Percentiles rank a stretch among this genome's conserved stretches.
Conservation (phyloP, 2,113 vertebrate species). For the Microtus richardsoni region DNA sequence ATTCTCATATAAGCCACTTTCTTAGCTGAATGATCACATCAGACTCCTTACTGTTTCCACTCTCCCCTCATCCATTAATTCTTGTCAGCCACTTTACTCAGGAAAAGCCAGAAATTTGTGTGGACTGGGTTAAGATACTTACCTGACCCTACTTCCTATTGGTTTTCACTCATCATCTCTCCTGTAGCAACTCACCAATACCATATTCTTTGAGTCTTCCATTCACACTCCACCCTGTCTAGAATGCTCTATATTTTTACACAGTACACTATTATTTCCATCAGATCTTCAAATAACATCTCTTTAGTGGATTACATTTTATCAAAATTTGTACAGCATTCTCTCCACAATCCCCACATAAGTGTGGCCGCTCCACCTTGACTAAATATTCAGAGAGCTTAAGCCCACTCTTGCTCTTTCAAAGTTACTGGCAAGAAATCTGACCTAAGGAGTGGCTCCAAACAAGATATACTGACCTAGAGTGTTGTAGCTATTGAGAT, state of each 20-base stretch:
- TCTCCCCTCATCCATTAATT: neutral
- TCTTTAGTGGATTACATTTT: neutral
- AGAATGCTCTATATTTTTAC: neutral
- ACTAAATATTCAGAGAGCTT: no score
- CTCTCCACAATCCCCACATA: no score
- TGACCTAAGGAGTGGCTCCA: no score
- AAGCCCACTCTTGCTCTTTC: no score
- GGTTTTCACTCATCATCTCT: neutral
- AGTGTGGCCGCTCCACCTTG: no score
- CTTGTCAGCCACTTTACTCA: neutral
- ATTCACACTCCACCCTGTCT: neutral
- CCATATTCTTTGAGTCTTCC: neutral
- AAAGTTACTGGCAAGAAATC: no score
- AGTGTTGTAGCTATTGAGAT: no score
- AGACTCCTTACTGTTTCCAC: no score
- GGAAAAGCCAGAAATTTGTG: neutral
- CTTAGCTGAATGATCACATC: neutral
- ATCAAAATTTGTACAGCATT: neutral
- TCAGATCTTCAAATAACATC: neutral
- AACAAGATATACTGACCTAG: no score
- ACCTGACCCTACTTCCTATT: neutral
- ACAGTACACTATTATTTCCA: neutral
- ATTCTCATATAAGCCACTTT: neutral
- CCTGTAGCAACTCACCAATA: neutral
- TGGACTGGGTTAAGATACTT: neutral